Evolutionary conservation across 2,888 invertebrate genomes (phyloP).

Genomic region (Papilio gigon): DNA sequence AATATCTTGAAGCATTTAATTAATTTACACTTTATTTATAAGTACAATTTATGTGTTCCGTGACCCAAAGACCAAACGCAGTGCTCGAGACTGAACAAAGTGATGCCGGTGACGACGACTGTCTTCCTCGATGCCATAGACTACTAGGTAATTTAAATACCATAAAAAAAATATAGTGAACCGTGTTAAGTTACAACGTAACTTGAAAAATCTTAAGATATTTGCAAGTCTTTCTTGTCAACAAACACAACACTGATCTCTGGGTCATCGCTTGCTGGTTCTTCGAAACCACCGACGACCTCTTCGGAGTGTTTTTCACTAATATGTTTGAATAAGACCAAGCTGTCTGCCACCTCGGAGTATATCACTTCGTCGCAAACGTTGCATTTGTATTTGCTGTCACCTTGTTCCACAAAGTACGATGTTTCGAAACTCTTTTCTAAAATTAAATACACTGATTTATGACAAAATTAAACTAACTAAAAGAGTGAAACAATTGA

Average conservation of each 20-base stretch:
- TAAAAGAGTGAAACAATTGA: no score
- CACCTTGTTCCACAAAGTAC: constrained; percentile 31
- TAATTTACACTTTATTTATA: no score
- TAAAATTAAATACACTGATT: constrained; percentile 17
- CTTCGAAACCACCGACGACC: constrained; percentile 22
- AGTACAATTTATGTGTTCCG: no score
- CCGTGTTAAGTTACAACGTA: neutral
- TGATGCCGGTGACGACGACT: neutral
- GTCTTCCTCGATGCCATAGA: neutral
- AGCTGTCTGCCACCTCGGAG: constrained; percentile 5
- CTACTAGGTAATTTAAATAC: neutral
- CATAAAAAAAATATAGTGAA: neutral
- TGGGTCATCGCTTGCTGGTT: constrained; percentile 18
- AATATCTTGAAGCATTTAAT: neutral
- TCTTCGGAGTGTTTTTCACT: constrained; percentile 37
- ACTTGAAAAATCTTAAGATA: neutral
- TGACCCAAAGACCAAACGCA: neutral
- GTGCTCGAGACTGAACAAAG: neutral
- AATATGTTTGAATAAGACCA: constrained; percentile 37
- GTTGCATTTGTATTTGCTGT: constrained; percentile 35
- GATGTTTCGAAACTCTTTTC: constrained; percentile 38
- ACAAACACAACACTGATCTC: constrained; percentile 37
- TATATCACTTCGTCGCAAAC: constrained; percentile 30
- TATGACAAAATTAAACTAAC: no score
- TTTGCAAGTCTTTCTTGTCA: constrained; percentile 30